Conservation (phyloP, 2,797 vertebrate genomes). For the Sebastes reedi region DNA sequence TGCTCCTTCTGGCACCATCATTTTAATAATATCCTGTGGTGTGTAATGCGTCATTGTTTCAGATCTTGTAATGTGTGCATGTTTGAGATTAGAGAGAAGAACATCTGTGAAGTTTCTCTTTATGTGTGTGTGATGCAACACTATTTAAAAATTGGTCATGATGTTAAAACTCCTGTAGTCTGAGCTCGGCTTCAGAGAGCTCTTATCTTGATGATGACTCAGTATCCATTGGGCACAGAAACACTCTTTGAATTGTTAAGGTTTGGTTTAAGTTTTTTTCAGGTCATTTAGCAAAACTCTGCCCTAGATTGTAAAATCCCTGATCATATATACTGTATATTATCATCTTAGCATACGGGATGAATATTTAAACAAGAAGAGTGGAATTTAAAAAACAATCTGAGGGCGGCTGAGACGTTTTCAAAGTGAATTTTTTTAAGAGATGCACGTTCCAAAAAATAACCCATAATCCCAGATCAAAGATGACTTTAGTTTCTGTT, state of each 20-base stretch:
- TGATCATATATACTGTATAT: not conserved
- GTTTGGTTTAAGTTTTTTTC: not conserved
- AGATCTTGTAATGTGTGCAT: not conserved
- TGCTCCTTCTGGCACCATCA: not conserved
- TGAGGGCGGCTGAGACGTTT: not conserved
- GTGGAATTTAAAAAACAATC: not conserved
- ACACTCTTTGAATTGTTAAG: not conserved
- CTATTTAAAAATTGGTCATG: no score
- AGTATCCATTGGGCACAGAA: not conserved
- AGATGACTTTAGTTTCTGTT: constrained; percentile 18
- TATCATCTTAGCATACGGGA: not conserved
- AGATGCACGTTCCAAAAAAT: not conserved
- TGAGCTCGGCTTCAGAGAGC: not conserved
- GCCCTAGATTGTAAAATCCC: not conserved
- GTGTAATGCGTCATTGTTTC: not conserved
- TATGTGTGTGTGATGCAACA: not conserved
- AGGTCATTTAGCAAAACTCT: not conserved
- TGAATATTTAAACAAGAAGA: not conserved
- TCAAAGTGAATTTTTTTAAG: not conserved
- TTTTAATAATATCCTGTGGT: not conserved
- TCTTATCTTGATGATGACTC: not conserved
- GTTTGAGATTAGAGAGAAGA: not conserved
- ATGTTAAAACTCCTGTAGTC: not conserved
- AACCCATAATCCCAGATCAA: constrained; percentile 52
- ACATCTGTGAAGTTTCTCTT: not conserved